Evolutionary conservation across 92 coral and sea anemone genomes (phyloP).

Genomic region (Paramuricea clavata): DNA sequence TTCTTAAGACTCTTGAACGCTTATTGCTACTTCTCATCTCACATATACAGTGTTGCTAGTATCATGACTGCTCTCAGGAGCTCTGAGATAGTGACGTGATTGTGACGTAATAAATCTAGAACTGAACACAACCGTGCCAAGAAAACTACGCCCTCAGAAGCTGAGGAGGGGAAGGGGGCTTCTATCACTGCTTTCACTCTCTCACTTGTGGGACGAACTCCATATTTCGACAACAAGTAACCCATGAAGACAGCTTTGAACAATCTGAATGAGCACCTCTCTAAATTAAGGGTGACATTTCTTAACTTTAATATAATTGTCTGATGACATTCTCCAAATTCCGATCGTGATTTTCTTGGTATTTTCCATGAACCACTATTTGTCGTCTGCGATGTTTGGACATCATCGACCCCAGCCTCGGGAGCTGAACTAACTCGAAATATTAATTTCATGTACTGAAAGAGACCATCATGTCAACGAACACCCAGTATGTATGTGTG

Average conservation of each 20-base stretch:
- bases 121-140: conserved; percentile 65
- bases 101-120: conserved; percentile 70
- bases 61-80: conserved; percentile 56
- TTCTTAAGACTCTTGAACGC: conserved; percentile 61
- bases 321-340: conserved; percentile 61
- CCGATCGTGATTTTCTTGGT: conserved; percentile 52
- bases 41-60: conserved; percentile 41
- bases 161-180: conserved; percentile 49
- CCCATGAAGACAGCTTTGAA: conserved; percentile 74
- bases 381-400: conserved; percentile 59
- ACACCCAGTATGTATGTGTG: too few relatives aligned
- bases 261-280: conserved; percentile 65
- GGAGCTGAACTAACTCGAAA: conserved; percentile 62
- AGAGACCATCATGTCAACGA: conserved; percentile 52
- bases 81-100: conserved; percentile 66
- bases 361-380: conserved; percentile 53
- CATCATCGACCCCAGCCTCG: conserved; percentile 53
- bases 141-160: conserved; percentile 67
- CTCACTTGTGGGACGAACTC: conserved; percentile 70
- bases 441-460: conserved; percentile 48
- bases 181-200: conserved; percentile 69
- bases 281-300: conserved; percentile 65
- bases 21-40: conserved; percentile 42
- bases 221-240: conserved; percentile 56
- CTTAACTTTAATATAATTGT: too few relatives aligned